phyloP scores from a whole-genome alignment of 2,888 invertebrate genomes.

The Euspilapteryx auroguttella region DNA sequence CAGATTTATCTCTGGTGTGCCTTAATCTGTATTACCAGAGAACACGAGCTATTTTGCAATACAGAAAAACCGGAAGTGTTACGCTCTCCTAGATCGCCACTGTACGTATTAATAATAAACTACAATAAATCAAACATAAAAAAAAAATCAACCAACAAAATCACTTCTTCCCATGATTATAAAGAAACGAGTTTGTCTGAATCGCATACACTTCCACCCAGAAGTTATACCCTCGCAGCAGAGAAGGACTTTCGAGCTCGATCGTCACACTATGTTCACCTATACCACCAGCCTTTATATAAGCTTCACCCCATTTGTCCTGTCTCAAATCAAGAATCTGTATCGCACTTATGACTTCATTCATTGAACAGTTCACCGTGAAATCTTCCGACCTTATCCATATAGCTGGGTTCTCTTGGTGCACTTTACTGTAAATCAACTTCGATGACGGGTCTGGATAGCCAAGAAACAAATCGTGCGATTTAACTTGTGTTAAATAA shows the following conservation, averaged over 20 bases:
- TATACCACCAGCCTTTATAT: conserved; percentile 29
- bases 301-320: conserved; percentile 32
- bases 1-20: no score
- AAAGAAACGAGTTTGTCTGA: conserved; percentile 11
- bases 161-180: not conserved
- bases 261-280: conserved; percentile 28
- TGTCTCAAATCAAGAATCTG: conserved; percentile 26
- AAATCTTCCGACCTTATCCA: conserved; percentile 9
- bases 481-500: no score
- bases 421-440: conserved; percentile 32
- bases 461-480: conserved; percentile 14
- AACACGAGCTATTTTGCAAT: no score
- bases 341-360: conserved; percentile 34
- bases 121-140: not conserved
- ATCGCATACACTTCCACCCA: conserved; percentile 35
- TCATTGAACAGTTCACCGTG: conserved; percentile 12
- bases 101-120: not conserved
- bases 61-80: no score
- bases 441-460: conserved; percentile 28
- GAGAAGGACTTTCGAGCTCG: conserved; percentile 28
- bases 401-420: conserved; percentile 35
- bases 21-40: no score
- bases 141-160: not conserved
- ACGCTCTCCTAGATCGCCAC: no score
- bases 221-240: conserved; percentile 35